A percentile compares a stretch with the other conserved stretches of the same genome.
These are phyloP conservation scores for Ciona savignyi DNA, from an alignment of 23 tunicate genomes.

Conservation along the genomic window DNA sequence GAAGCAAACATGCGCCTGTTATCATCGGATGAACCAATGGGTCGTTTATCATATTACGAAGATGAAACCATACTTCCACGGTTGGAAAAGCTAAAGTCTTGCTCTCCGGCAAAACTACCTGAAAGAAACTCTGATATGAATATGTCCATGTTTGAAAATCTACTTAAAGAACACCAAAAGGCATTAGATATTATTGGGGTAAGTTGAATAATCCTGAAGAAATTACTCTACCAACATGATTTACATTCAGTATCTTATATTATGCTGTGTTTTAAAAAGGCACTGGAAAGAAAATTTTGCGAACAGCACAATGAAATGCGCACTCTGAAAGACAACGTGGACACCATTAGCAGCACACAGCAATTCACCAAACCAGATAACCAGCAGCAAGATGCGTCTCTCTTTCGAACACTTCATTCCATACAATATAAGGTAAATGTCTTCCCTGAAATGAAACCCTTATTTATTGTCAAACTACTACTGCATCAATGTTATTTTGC, in stretches of 20 bases:
- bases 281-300: slow-evolving; percentile 14
- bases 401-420: background rate
- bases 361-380: background rate
- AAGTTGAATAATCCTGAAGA: background rate
- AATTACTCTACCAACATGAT: no score
- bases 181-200: slow-evolving; percentile 17
- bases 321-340: background rate
- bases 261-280: slow-evolving; percentile 2
- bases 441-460: no score
- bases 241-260: background rate
- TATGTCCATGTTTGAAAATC: background rate
- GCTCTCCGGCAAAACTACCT: background rate
- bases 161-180: slow-evolving; percentile 10
- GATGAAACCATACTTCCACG: background rate
- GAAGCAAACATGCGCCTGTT: background rate
- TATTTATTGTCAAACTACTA: no score
- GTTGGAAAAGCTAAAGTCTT: background rate
- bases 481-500: no score
- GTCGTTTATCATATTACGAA: background rate
- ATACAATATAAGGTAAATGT: background rate
- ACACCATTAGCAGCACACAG: background rate
- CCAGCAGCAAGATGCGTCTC: background rate
- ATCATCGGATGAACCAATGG: background rate
- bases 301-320: slow-evolving; percentile 2
- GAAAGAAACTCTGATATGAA: background rate